Base-by-base conservation (phyloP, 2,888 invertebrate genomes). In the Epirrhoe tristata region DNA sequence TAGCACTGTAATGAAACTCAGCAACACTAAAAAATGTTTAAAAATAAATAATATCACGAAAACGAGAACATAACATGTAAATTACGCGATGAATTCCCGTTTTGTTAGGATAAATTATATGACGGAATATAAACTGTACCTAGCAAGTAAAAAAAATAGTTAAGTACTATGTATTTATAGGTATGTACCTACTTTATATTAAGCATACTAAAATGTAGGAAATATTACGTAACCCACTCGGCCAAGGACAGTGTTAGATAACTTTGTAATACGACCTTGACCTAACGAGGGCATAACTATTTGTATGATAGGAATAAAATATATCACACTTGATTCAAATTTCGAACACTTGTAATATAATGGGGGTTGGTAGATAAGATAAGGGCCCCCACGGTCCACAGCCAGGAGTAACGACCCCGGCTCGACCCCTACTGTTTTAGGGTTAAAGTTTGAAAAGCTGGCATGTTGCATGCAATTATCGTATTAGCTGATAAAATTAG, bases 371-470 rank as follows among this genome's bases (percentile, higher is more conserved):
- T 5, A 54, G 58, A 67, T 63, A 63, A 92, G 92, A 91, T 90
- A 91, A 89, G 85, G 87, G 74, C 75, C 76, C 77, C 77, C 87
- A 89, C 90, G 88, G 88, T 88, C 24, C 84, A 91, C 88, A 90
- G 82, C n/a, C 80, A 81, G 57, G 48, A 57, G 31, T 54, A 60
- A 50, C 46, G 65, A 65, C 43, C 59, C 59, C n/a, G 14, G 34
- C 14, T 17, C 31, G 53, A 17, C 57, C 51, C 54, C 62, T 65
- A 66, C 66, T 67, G 61, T 53, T 61, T 60, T 39, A 48, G 51
- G 65, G 65, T 62, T 70, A 59, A 63, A 60, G 52, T 57, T 61
- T 61, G 52, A 46, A 8, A 57, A n/a, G 32, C 8, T 48, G 31
- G 14, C 12, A 32, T 57, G 57, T 7, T 14, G 46, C 48, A 48